Conservation (phyloP, 2,797 vertebrate species). For the Tamandua tetradactyla region DNA sequence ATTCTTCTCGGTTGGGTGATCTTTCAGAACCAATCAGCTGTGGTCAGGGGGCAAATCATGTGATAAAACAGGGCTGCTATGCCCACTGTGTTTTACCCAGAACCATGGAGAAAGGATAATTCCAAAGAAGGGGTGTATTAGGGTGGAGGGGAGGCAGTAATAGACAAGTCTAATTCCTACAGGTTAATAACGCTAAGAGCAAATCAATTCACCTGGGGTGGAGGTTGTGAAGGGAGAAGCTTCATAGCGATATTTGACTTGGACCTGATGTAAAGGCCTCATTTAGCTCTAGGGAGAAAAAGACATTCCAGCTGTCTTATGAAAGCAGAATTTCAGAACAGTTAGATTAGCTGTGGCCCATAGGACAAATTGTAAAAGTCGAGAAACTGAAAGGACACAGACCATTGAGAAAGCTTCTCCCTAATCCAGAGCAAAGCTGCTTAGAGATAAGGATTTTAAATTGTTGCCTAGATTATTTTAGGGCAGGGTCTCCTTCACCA, state of each 20-base stretch:
- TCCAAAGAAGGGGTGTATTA: neutral
- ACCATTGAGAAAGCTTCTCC: constrained; percentile 19
- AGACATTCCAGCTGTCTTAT: neutral
- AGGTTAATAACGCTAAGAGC: neutral
- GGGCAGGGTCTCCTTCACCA: constrained; percentile 47
- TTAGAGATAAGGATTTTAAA: constrained; percentile 13
- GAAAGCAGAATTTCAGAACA: constrained; percentile 28
- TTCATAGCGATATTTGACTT: neutral
- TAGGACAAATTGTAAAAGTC: neutral
- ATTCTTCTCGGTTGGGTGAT: neutral
- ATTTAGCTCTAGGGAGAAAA: neutral
- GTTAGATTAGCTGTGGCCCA: neutral
- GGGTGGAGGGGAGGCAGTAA: neutral
- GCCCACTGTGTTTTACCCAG: neutral
- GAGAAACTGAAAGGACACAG: constrained; percentile 16
- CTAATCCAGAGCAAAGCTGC: neutral
- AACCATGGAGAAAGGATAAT: neutral
- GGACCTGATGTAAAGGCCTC: neutral
- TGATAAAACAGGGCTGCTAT: neutral
- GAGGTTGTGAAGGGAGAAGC: neutral
- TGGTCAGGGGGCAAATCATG: neutral
- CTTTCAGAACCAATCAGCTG: constrained; percentile 1
- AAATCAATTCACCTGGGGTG: neutral
- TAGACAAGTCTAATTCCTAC: neutral
- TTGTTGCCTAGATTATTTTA: neutral